Evolutionary conservation across 1,140 invertebrate genomes (phyloP), one percentile per base, ranked within the genome.

Genomic region (Drosophila lacertosa): DNA sequence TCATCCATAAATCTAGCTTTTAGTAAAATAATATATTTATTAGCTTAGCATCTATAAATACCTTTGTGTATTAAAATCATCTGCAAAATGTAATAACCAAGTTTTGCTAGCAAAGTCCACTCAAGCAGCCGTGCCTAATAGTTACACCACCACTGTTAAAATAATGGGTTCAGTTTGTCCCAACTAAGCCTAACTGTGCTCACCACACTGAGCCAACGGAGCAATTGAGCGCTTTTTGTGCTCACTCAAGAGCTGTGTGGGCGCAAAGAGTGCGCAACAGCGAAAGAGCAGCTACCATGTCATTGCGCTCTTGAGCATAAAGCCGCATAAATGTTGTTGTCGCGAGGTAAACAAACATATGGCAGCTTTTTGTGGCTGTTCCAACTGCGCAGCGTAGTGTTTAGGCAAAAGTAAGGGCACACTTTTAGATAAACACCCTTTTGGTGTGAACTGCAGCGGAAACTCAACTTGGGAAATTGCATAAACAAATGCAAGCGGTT

Each of bases 101-200:
- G 11, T 37, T 3, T 37, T 13, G n/a, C 13, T 6, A 10, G 10
- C 7, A 10, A 39, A 7, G 13, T 39, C 4, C 1, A 39, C 35
- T 39, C 15, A 44, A 18, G 32, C 24, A 15, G 6, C 13, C 51
- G 4, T 40, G 42, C 33, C 7, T 20, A 44, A 35, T 57, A n/a
- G 26, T 44, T 65, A 3, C 0, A 47, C 22, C 68, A 16, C 2
- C 39, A 71, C 15, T 71, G 68, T 57, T 15, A 3, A 10, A 1
- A 82, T 82, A 81, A 32, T 81, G 78, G 78, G 78, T 64, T 77
- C 74, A 81, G 50, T 29, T 1, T 3, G 13, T 1, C 7, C n/a
- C 1, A 39, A 47, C 24, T 33, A 39, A 10, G 20, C 51, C 68
- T 62, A 54, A 72, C 2, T 18, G 2, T 55, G 24, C 51, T 53